phyloP scores from a whole-genome alignment of 2,797 vertebrate species.

The Toxotes lorentzi region DNA sequence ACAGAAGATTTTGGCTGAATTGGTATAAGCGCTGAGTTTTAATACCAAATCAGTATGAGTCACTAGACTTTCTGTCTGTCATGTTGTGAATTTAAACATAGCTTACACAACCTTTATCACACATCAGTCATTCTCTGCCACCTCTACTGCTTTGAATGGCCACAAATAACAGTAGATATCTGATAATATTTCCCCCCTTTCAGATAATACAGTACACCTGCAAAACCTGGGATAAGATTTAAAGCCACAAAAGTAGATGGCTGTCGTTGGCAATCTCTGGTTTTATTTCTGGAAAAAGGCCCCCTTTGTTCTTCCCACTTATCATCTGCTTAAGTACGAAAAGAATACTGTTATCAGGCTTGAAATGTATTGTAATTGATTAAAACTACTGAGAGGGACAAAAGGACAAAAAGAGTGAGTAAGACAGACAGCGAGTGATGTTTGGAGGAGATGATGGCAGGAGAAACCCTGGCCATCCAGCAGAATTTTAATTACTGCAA shows the following conservation, averaged over 20 bases:
- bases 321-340: conserved; percentile 48
- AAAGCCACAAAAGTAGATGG: conserved; percentile 33
- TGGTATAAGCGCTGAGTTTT: neutral
- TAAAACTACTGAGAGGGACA: conserved; percentile 70
- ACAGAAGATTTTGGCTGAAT: neutral
- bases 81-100: neutral
- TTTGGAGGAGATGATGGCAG: conserved; percentile 71
- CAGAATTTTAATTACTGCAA: conserved; percentile 85
- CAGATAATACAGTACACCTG: conserved; percentile 9
- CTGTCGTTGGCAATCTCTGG: conserved; percentile 32
- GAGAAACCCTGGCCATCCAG: conserved; percentile 73
- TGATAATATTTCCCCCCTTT: neutral
- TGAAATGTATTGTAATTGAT: conserved; percentile 68
- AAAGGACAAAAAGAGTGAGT: conserved; percentile 67
- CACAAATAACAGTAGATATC: conserved; percentile 2
- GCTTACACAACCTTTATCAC: neutral
- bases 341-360: conserved; percentile 50
- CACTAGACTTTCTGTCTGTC: neutral
- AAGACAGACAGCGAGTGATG: conserved; percentile 68
- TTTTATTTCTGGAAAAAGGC: conserved; percentile 53
- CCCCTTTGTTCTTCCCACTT: conserved; percentile 48
- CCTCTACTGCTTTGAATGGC: conserved; percentile 1
- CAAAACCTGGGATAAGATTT: conserved; percentile 42
- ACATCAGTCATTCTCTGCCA: neutral
- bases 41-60: neutral